These are phyloP conservation scores for Apamea epomidion DNA, from an alignment of 2,888 invertebrate species.

Conservation along the genomic window DNA sequence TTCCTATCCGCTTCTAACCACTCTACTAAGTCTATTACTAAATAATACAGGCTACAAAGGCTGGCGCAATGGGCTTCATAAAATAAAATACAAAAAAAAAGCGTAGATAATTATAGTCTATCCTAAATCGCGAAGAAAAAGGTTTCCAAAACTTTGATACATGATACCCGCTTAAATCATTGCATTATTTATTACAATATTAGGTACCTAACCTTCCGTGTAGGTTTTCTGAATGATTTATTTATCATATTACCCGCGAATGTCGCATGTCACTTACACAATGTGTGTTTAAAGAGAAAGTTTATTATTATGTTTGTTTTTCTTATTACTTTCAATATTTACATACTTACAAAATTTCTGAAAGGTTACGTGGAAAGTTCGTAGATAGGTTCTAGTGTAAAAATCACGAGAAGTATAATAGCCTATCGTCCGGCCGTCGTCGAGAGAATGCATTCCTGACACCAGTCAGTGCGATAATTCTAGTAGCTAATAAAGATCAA, in stretches of 20 bases:
- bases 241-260: constrained; percentile 19
- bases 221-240: constrained; percentile 26
- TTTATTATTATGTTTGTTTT: neutral
- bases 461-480: neutral
- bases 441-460: neutral
- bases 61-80: too few species aligned
- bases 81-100: neutral
- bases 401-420: neutral
- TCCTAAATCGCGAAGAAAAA: neutral
- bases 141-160: neutral
- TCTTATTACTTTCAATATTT: neutral
- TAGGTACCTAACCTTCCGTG: neutral
- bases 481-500: neutral
- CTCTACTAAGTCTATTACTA: neutral
- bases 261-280: constrained; percentile 23
- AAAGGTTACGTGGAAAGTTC: neutral
- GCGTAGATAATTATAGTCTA: neutral
- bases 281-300: neutral
- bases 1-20: neutral
- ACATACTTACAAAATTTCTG: neutral
- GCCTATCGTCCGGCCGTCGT: neutral
- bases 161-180: constrained; percentile 6
- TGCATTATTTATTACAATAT: constrained; percentile 16
- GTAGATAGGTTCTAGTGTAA: neutral
- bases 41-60: too few species aligned